Evolutionary conservation across 2,797 vertebrate species (phyloP).

Genomic region (Erpetoichthys calabaricus): DNA sequence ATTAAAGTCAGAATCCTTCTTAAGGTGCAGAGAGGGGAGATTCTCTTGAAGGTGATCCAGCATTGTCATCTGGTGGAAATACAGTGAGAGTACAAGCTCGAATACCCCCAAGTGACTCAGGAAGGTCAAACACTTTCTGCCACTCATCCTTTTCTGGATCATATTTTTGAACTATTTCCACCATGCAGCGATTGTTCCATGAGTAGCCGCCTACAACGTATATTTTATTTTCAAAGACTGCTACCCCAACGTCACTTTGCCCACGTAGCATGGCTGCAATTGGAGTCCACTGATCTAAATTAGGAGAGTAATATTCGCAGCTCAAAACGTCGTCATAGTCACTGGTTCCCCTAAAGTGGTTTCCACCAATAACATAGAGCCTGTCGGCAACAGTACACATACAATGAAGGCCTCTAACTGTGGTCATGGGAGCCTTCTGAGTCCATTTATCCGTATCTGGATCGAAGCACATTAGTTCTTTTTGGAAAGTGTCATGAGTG

Average conservation of each 20-base stretch:
- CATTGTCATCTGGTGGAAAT: slow-evolving; percentile 84
- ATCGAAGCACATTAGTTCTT: slow-evolving; percentile 97
- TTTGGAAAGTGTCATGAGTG: slow-evolving; percentile 96
- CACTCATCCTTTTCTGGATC: slow-evolving; percentile 95
- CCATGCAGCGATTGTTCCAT: slow-evolving; percentile 98
- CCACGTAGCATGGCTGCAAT: slow-evolving; percentile 92
- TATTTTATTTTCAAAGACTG: slow-evolving; percentile 92
- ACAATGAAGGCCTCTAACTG: slow-evolving; percentile 89
- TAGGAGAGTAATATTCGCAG: slow-evolving; percentile 93
- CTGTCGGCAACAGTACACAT: slow-evolving; percentile 96
- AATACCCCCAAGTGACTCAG: slow-evolving; percentile 90
- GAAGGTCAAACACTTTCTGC: slow-evolving; percentile 96
- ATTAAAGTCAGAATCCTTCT: slow-evolving; percentile 30
- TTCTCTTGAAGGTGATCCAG: slow-evolving; percentile 77
- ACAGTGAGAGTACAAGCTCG: slow-evolving; percentile 93
- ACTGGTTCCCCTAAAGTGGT: slow-evolving; percentile 92
- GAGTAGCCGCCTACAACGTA: slow-evolving; percentile 97
- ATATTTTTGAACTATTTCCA: slow-evolving; percentile 96
- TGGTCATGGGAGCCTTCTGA: slow-evolving; percentile 93
- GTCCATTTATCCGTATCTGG: slow-evolving; percentile 95
- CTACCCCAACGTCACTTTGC: slow-evolving; percentile 93
- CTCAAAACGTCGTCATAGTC: slow-evolving; percentile 95
- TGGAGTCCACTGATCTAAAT: slow-evolving; percentile 89
- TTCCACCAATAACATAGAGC: slow-evolving; percentile 92
- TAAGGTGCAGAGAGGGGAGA: slow-evolving; percentile 91